Evolutionary conservation across 2,888 invertebrate species (phyloP).

Genomic region (Axea sp.): DNA sequence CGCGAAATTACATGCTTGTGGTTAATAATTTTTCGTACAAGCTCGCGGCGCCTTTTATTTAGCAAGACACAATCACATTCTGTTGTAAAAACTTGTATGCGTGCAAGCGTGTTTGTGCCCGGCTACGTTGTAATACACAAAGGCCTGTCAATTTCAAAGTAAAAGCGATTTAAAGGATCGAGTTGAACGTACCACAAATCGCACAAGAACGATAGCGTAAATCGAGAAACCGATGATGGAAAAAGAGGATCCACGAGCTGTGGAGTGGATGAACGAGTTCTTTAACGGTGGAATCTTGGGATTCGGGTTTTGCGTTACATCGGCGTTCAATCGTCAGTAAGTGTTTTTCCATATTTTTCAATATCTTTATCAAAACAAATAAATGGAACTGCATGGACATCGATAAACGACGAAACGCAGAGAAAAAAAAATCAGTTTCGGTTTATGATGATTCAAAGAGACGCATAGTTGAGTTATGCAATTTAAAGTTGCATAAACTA

Average conservation of each 20-base stretch:
- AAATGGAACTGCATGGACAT: too few relatives aligned
- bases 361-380: too few relatives aligned
- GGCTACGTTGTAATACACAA: slow-evolving; percentile 14
- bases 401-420: slow-evolving; percentile 5
- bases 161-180: slow-evolving; percentile 48
- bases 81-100: slow-evolving; percentile 3
- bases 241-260: slow-evolving; percentile 39
- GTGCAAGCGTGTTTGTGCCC: not conserved
- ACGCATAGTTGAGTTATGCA: not conserved
- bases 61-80: not conserved
- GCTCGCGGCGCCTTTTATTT: not conserved
- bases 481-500: not conserved
- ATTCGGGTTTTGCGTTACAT: slow-evolving; percentile 37
- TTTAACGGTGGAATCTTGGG: slow-evolving; percentile 32
- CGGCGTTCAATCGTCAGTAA: not conserved
- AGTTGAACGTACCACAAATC: slow-evolving; percentile 59
- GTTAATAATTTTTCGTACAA: slow-evolving; percentile 4
- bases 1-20: not conserved
- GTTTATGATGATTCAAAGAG: too few relatives aligned
- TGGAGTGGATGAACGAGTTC: slow-evolving; percentile 50
- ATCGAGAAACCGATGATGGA: slow-evolving; percentile 53
- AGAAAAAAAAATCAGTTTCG: not conserved
- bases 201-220: slow-evolving; percentile 51
- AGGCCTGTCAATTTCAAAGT: slow-evolving; percentile 41
- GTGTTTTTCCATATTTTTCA: slow-evolving; percentile 12